Evolutionary conservation across 2,888 invertebrate genomes (phyloP), one percentile per base, ranked within the genome.

Genomic region (Diplazon laetatorius): DNA sequence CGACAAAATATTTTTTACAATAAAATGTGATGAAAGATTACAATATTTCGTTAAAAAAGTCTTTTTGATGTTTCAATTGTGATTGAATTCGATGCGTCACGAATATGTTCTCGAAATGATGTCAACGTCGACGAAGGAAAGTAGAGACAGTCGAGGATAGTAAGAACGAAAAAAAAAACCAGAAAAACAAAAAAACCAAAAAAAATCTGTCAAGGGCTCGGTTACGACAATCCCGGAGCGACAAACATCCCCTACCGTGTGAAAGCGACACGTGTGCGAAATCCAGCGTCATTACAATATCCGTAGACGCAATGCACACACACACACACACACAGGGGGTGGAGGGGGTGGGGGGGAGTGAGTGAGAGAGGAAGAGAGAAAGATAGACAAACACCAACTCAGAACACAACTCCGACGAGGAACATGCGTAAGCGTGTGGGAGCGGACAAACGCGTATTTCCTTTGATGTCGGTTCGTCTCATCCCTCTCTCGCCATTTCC

Each of bases 381-480:
- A 30, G 4, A 30, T 6, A 30, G 4, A 30, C 30, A 30, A 2
- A 30, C 30, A 30, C 35, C 12, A 46, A 37, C 25, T 9, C 30
- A 63, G 25, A 14, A 18, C 48, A 37, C 30, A 16, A 37, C 37
- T 48, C 10, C 42, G 35, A 59, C 25, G 25, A 18, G 59, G 46
- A 73, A 57, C 25, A 57, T 22, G 39, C 50, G 57, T 57, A 72
- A 48, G 68, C 62, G 35, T 73, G 63, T 50, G 50, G 20, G 20
- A 59, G 50, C 57, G 63, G 37, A 48, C 63, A 16, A 57, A 50
- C 65, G 48, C 76, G 59, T 42, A 14, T 39, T n/a, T 65, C 25
- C 70, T 70, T 76, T 76, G 73, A 77, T 69, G 73, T 63, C 22
- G 25, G 48, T 46, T 55, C 42, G 14, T 57, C 71, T 42, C 66